Base-by-base conservation (phyloP, 30 jellyfish, hydroid and myxozoan genomes). In the Phacellophora camtschatica region DNA sequence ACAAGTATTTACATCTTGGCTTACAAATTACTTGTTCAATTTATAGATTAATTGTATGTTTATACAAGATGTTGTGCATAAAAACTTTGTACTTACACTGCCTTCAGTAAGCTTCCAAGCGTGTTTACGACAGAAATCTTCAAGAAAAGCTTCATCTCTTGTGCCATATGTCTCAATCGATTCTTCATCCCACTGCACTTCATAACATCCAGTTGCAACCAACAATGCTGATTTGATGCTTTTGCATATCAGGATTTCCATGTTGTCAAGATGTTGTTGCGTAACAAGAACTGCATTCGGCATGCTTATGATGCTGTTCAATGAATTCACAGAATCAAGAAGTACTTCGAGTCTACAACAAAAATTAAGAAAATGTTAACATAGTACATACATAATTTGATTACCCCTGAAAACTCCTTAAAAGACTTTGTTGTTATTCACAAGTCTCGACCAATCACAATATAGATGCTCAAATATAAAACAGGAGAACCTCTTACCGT, bases 101-200 rank as follows among this genome's bases (percentile, higher is more conserved):
- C 78, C 32, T 54, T 90, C 97, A 42, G 95, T 80, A 11, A 92
- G 80, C 35, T 64, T 83, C 96, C 94, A 83, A 2, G 89, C 90
- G 71, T 37, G 54, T 61, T 90, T 90, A 8, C 97, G 79, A 51
- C 96, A 90, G 20, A 61, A 71, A 41, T 90, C 97, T 41, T 80
- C 96, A 33, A 59, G 61, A 27, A 31, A 24, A 48, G 16, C 41
- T 63, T 55, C n/a, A 25, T 64, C 76, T 36, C 22, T 61, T 11
- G 46, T 46, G 36, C 83, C 92, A 34, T 42, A n/a, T n/a, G n/a
- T 55, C 58, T 11, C 20, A 8, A 20, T 15, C 11, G 81, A 15
- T 4, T 51, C 96, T 37, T 80, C 86, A 34, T 43, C 70, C 30
- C 41, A 56, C 49, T 48, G 51, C 5, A 78, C 93, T 20, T 41